These are phyloP conservation scores for Burhinus oedicnemus DNA, from an alignment of 2,113 vertebrate species.

Conservation along the genomic window DNA sequence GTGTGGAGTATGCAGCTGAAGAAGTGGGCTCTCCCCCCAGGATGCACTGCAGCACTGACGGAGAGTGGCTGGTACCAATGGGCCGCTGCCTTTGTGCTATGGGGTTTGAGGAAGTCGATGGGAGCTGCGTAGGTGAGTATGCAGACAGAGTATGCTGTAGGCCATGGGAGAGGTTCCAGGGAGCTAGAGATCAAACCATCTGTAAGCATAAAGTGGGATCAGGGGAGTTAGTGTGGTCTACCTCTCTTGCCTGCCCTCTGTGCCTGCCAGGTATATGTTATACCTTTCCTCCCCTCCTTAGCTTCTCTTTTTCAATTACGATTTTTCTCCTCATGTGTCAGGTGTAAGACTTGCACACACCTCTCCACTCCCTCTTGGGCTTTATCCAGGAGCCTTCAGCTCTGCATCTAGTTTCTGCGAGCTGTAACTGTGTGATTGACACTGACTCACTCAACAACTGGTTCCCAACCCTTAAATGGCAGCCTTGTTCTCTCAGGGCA, in stretches of 20 bases:
- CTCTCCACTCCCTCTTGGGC: conserved; percentile 49
- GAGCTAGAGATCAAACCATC: conserved; percentile 12
- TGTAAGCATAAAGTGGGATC: neutral
- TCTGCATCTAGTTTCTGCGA: conserved; percentile 39
- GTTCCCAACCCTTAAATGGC: conserved; percentile 19
- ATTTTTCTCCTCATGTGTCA: conserved; percentile 24
- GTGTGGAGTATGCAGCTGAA: conserved; percentile 56
- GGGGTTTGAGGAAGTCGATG: conserved; percentile 72
- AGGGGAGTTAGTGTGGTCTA: neutral
- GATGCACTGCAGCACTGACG: conserved; percentile 78
- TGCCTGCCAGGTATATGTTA: neutral
- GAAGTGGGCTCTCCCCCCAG: conserved; percentile 58
- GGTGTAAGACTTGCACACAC: conserved; percentile 14
- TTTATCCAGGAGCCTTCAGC: conserved; percentile 46
- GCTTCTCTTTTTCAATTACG: neutral
- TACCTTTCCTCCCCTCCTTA: neutral
- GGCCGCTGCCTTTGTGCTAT: conserved; percentile 74
- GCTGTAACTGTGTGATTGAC: conserved; percentile 37
- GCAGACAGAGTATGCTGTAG: conserved; percentile 9
- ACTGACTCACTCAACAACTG: conserved; percentile 47
- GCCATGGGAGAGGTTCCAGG: conserved; percentile 21
- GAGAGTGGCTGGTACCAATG: conserved; percentile 79
- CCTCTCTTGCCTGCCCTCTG: neutral
- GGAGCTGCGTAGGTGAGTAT: conserved; percentile 69
- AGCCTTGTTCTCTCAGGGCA: conserved; percentile 21